Evolutionary conservation across 2,888 invertebrate genomes (phyloP).

Genomic region (Mamestra brassicae): DNA sequence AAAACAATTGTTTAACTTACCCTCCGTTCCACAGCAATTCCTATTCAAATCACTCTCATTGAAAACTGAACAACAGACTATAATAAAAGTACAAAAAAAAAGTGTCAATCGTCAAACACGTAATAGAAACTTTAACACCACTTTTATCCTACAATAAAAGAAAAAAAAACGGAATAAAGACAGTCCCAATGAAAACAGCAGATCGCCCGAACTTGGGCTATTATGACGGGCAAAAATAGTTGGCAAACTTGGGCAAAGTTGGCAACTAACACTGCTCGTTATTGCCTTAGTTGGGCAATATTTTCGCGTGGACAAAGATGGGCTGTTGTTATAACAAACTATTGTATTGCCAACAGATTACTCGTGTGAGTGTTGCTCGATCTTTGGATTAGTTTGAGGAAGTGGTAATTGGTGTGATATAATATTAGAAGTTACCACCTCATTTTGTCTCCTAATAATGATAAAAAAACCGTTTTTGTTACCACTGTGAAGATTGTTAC

Average conservation of each 20-base stretch:
- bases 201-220: conserved; percentile 87
- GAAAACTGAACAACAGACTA: conserved; percentile 21
- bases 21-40: conserved; percentile 19
- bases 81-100: conserved; percentile 39
- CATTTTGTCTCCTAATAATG: too few relatives aligned
- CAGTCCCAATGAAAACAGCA: conserved; percentile 75
- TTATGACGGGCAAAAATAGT: conserved; percentile 90
- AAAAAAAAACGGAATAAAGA: conserved; percentile 72
- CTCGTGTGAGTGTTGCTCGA: conserved; percentile 44
- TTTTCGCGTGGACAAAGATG: conserved; percentile 85
- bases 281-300: conserved; percentile 89
- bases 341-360: conserved; percentile 80
- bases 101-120: conserved; percentile 52
- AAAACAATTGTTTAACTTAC: conserved; percentile 1
- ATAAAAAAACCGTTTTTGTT: neutral
- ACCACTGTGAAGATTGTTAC: neutral
- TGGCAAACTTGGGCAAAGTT: conserved; percentile 81
- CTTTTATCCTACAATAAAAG: conserved; percentile 65
- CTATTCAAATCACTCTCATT: conserved; percentile 37
- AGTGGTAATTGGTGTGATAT: conserved; percentile 15
- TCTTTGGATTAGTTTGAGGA: conserved; percentile 39
- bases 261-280: conserved; percentile 85
- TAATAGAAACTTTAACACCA: conserved; percentile 62
- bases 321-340: conserved; percentile 82
- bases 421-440: neutral